Base-by-base conservation (phyloP, 2,888 invertebrate genomes). In the Dioctria rufipes region DNA sequence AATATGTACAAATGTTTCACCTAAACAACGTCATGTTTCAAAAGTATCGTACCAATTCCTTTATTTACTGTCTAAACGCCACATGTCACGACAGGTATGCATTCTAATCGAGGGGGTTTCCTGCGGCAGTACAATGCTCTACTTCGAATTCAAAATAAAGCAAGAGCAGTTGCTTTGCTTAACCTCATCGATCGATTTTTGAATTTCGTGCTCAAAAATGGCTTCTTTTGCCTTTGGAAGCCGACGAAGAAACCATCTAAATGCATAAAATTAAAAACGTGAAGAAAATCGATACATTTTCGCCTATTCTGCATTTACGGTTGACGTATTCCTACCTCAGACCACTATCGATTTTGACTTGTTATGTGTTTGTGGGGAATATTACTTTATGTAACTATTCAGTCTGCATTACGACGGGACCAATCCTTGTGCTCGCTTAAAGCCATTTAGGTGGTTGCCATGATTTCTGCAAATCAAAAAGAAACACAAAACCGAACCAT, bases 251-350 rank as follows among this genome's bases (percentile, higher is more conserved):
- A 75, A 58, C 75, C 75, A 25, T 58, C 75, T 60, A 75, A 75
- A 61, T 75, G 61, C 75, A 61, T 75, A 46, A 40, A 75, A 75
- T 75, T 75, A 60, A 60, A 75, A 75, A 75, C 11, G 43, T 75
- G 75, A 75, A 60, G 25, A 75, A 75, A 75, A 75, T 75, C 75
- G 61, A 75, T 75, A 43, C 13, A 11, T 58, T 75, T 60, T 69
- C 60, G 51, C 71, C 39, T 39, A 71, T 43, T 60, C 42, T 13
- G 8, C 46, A 46, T 5, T 46, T 46, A 46, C 46, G 46, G 8
- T 8, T 6, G 5, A 46, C 46, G 46, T 46, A 6, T 46, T 51
- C 8, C 51, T 51, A 51, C 9, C 60, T 60, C 60, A 13, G 25
- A 13, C 25, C n/a, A 13, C n/a, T 25, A 60, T 3, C 60, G 25